A percentile compares a stretch with the other conserved stretches of the same genome.
phyloP scores from a whole-genome alignment of 2,113 vertebrate species.

The Gavia stellata region DNA sequence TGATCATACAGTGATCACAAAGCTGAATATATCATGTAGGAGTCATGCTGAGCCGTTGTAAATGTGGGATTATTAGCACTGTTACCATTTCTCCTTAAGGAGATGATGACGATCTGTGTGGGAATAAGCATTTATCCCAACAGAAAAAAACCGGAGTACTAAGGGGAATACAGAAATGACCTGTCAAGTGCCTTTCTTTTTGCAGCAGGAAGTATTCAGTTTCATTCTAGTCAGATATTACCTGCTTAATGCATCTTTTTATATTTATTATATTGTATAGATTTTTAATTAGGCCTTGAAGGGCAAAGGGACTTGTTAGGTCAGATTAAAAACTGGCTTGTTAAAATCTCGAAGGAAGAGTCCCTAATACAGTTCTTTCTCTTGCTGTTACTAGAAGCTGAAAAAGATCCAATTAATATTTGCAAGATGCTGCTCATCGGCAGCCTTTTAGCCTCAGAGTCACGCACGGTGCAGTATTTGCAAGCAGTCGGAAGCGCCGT shows the following conservation, averaged over 20 bases:
- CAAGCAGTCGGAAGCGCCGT: rapidly evolving
- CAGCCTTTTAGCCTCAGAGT: neutral
- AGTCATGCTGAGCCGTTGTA: neutral
- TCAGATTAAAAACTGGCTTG: neutral
- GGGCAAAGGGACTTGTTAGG: conserved; percentile 7
- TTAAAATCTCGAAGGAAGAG: neutral
- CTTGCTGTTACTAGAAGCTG: neutral
- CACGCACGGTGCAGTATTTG: rapidly evolving
- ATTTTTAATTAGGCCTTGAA: conserved; percentile 36
- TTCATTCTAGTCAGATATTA: neutral
- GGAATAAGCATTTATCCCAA: neutral
- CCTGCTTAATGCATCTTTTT: conserved; percentile 10
- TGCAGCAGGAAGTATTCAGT: neutral
- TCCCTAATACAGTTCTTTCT: neutral
- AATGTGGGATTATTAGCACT: neutral
- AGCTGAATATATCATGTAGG: neutral
- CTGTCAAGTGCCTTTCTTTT: neutral
- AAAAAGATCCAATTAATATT: conserved; percentile 14
- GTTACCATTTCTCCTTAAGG: neutral
- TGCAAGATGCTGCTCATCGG: neutral
- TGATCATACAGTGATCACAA: neutral
- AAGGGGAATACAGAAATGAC: neutral
- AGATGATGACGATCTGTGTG: neutral
- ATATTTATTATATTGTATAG: conserved; percentile 1
- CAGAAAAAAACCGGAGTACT: neutral